phyloP scores from a whole-genome alignment of 2,113 vertebrate species.

The Neogale vison region DNA sequence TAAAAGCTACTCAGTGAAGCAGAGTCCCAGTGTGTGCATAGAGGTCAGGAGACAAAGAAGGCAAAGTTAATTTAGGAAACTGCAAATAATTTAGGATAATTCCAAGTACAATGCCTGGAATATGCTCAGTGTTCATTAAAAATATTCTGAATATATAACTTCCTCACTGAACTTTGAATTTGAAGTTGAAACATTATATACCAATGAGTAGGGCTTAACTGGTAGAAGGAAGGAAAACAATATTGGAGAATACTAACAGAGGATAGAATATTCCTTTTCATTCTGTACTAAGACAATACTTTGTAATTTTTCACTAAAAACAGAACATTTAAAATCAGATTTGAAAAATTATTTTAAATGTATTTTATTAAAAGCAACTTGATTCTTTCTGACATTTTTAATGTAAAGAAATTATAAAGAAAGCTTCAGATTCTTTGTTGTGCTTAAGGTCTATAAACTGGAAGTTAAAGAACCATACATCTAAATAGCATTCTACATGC shows the following conservation, averaged over 20 bases:
- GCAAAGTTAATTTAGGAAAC: not conserved
- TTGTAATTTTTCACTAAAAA: not conserved
- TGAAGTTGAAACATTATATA: not conserved
- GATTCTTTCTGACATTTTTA: not conserved
- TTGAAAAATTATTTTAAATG: not conserved
- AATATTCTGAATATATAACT: not conserved
- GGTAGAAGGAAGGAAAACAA: not conserved
- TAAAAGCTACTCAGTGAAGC: not conserved
- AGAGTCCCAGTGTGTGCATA: not conserved
- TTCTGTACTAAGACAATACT: not conserved
- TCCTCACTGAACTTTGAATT: not conserved
- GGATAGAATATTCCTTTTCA: not conserved
- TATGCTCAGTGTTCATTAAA: not conserved
- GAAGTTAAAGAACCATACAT: not conserved
- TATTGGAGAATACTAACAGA: not conserved
- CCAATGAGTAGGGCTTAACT: not conserved
- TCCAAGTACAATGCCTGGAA: not conserved
- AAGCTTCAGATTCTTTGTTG: not conserved
- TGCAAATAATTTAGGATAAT: not conserved
- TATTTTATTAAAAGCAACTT: not conserved
- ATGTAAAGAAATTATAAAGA: not conserved
- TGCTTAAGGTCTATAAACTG: not conserved
- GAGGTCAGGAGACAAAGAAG: not conserved
- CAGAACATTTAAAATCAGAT: constrained; percentile 1
- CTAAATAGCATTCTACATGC: not conserved